phyloP scores from a whole-genome alignment of 2,888 invertebrate genomes.

The Xestobium rufovillosum region DNA sequence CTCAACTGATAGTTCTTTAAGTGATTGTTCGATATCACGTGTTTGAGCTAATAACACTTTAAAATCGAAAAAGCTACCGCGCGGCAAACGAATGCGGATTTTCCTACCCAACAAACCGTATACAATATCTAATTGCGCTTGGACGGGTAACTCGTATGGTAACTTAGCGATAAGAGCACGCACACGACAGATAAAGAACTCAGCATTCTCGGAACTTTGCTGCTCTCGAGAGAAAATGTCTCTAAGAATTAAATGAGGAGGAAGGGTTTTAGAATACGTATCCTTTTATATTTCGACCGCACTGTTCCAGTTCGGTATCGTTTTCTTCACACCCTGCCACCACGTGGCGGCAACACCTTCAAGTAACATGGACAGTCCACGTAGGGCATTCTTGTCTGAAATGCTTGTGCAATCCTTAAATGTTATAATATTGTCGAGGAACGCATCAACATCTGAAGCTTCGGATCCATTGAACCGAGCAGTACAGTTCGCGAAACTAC shows the following conservation, averaged over 20 bases:
- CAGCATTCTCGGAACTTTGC: background rate
- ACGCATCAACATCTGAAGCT: no score
- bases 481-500: no score
- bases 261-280: conserved; percentile 5
- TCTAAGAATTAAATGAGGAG: conserved; percentile 7
- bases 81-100: conserved; percentile 3
- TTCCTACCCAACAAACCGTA: conserved; percentile 5
- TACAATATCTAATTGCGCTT: no score
- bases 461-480: conserved; percentile 7
- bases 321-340: conserved; percentile 8
- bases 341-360: conserved; percentile 9
- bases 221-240: conserved; percentile 8
- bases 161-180: conserved; percentile 4
- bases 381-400: conserved; percentile 8
- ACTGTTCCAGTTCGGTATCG: conserved; percentile 2
- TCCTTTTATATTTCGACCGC: conserved; percentile 2
- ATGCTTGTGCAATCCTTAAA: conserved; percentile 9
- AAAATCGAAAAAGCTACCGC: no score
- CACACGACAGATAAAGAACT: conserved; percentile 5
- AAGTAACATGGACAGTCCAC: conserved; percentile 8
- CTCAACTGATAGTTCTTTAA: no score
- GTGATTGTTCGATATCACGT: no score
- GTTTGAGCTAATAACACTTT: no score
- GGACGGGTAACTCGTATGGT: conserved; percentile 3
- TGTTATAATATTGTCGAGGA: conserved; percentile 7